These are phyloP conservation scores for Hafferia zeledoni DNA, from an alignment of 2,797 vertebrate species.

Conservation along the genomic window DNA sequence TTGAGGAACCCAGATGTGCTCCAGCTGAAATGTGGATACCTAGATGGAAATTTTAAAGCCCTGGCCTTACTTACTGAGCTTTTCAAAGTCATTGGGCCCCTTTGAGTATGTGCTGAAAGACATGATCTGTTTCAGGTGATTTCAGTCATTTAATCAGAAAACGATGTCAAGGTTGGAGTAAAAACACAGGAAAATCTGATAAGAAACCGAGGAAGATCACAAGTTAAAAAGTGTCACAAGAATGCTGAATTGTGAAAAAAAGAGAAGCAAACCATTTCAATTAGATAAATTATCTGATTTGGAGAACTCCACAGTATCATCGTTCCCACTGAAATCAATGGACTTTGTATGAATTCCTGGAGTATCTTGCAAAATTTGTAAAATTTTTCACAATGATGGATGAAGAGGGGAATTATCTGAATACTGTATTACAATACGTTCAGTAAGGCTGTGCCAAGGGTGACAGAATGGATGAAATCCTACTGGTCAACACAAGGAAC, in stretches of 20 bases:
- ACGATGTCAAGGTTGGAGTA: background rate
- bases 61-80: background rate
- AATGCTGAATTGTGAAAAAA: background rate
- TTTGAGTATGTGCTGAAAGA: background rate
- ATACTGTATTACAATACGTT: background rate
- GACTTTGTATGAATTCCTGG: background rate
- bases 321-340: background rate
- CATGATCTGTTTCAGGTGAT: background rate
- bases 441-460: background rate
- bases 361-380: background rate
- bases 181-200: background rate
- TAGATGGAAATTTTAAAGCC: background rate
- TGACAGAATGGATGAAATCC: background rate
- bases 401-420: background rate
- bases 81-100: background rate
- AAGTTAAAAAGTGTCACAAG: background rate
- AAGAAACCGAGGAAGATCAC: background rate
- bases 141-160: background rate
- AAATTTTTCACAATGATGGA: background rate
- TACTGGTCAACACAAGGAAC: background rate
- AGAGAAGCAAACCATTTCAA: background rate
- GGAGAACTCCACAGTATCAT: background rate
- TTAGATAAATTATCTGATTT: background rate
- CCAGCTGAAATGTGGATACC: background rate
- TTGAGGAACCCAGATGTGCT: background rate